These are phyloP conservation scores for Philopotamus ludificatus DNA, from an alignment of 1,140 invertebrate genomes.

Conservation along the genomic window DNA sequence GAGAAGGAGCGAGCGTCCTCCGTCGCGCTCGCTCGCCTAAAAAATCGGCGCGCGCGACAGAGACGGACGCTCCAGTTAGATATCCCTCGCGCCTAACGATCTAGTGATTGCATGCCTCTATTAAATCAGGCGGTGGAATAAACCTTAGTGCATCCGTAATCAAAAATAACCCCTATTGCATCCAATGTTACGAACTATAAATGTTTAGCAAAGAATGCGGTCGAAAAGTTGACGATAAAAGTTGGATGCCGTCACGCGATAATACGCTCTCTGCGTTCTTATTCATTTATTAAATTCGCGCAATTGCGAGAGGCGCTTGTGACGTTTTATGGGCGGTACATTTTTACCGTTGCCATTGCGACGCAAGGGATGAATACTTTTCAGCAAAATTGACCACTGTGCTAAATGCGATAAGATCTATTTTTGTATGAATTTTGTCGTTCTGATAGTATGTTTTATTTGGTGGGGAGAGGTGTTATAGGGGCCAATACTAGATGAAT, in stretches of 20 bases:
- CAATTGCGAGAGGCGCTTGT: too few species aligned
- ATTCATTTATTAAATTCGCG: too few species aligned
- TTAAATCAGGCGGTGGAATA: constrained; percentile 31
- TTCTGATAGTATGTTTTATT: background rate
- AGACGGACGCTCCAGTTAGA: background rate
- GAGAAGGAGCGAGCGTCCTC: background rate
- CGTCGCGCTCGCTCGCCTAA: background rate
- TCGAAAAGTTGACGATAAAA: constrained; percentile 12
- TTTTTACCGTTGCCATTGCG: too few species aligned
- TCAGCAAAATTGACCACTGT: too few species aligned
- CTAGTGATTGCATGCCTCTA: constrained; percentile 36
- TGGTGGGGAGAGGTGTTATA: background rate
- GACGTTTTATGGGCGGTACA: too few species aligned
- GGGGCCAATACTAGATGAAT: background rate
- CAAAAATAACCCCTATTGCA: too few species aligned
- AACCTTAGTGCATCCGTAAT: background rate
- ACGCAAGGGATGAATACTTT: too few species aligned
- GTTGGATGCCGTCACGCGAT: background rate
- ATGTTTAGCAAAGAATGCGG: background rate
- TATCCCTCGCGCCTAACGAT: constrained; percentile 3
- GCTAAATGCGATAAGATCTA: constrained; percentile 11
- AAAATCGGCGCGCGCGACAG: background rate
- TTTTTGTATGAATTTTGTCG: background rate
- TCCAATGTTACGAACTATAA: background rate
- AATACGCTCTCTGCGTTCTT: background rate